These are phyloP conservation scores for Laticauda colubrina DNA, from an alignment of 2,113 vertebrate species.

Conservation along the genomic window DNA sequence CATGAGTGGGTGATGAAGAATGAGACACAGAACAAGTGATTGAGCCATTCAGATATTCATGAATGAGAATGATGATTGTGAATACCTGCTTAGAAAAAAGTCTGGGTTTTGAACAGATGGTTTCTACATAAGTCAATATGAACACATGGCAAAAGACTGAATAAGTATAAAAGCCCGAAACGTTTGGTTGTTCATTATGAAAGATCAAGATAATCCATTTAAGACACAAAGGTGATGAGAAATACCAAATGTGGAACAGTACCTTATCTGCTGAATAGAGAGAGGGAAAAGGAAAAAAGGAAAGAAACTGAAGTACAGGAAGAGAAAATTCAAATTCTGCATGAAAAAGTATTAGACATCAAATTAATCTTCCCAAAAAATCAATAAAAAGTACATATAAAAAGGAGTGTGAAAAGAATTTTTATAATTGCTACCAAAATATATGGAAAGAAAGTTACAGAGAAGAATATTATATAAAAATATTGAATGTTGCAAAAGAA, in stretches of 20 bases:
- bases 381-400: background rate
- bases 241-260: background rate
- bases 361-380: background rate
- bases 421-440: background rate
- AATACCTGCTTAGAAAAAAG: background rate
- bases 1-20: background rate
- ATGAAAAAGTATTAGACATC: background rate
- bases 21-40: background rate
- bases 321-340: background rate
- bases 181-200: background rate
- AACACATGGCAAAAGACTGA: background rate
- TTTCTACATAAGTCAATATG: background rate
- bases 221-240: background rate
- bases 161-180: background rate
- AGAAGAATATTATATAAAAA: background rate
- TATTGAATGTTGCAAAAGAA: background rate
- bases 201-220: background rate
- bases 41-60: background rate
- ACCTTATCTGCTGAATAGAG: background rate
- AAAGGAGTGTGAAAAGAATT: background rate
- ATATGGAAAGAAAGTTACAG: background rate
- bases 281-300: background rate
- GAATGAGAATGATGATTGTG: background rate
- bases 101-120: background rate
- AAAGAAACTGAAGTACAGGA: background rate